A percentile compares a stretch with the other conserved stretches of the same genome.
phyloP scores from a whole-genome alignment of 1,140 invertebrate species.

The Penaeus indicus region DNA sequence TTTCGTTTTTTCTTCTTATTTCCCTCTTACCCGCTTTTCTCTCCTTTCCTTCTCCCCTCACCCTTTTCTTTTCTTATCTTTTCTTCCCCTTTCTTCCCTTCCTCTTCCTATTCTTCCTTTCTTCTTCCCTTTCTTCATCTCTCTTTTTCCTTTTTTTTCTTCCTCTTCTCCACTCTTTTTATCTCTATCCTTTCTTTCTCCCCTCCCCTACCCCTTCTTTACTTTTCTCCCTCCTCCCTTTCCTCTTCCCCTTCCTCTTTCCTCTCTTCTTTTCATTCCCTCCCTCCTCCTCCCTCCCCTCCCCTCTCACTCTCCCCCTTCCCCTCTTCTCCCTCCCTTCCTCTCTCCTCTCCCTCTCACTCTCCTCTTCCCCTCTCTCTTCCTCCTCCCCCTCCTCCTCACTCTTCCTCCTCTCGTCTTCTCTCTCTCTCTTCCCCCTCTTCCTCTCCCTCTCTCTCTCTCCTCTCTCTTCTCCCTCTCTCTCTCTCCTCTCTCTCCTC shows the following conservation, averaged over 20 bases:
- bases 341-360: constrained; percentile 6
- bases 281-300: background rate
- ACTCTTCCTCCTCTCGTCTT: background rate
- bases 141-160: background rate
- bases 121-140: background rate
- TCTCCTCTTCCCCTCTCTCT: background rate
- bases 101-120: background rate
- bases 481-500: too few relatives aligned
- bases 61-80: background rate
- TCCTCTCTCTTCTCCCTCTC: too few relatives aligned
- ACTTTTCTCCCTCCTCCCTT: background rate
- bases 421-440: too few relatives aligned
- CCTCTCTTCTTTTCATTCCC: background rate
- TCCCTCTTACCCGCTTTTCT: background rate
- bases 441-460: too few relatives aligned
- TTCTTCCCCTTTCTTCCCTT: background rate
- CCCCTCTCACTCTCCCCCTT: constrained; percentile 1
- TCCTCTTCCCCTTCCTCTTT: background rate
- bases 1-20: background rate
- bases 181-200: too few relatives aligned
- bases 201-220: background rate
- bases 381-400: background rate
- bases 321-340: background rate
- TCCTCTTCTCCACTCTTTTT: background rate
- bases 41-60: background rate